phyloP scores from a whole-genome alignment of 2,113 vertebrate genomes.

The Felis chaus region DNA sequence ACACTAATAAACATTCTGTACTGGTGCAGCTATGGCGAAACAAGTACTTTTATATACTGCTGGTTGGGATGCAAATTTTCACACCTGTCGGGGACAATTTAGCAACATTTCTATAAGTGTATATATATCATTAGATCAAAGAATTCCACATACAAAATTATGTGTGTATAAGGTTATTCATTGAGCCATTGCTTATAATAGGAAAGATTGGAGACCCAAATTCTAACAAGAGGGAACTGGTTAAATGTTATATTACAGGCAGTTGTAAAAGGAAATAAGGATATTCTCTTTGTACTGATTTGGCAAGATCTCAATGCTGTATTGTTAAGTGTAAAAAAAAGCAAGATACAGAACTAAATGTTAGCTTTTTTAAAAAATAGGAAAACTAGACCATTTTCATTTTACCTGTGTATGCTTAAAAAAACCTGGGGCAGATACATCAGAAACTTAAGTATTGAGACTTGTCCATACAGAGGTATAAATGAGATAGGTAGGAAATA shows the following conservation, averaged over 20 bases:
- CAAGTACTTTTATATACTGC: background rate
- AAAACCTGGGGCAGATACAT: background rate
- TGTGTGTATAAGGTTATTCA: background rate
- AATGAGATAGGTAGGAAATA: background rate
- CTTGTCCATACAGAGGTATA: background rate
- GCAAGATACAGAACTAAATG: background rate
- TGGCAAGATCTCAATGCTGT: background rate
- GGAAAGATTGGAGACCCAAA: background rate
- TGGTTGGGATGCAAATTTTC: background rate
- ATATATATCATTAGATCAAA: background rate
- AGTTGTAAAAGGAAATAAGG: background rate
- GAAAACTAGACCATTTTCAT: background rate
- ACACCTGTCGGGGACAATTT: background rate
- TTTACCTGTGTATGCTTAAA: background rate
- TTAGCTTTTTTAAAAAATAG: background rate
- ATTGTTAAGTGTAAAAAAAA: background rate
- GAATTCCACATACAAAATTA: background rate
- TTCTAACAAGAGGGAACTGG: background rate
- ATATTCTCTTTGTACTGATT: background rate
- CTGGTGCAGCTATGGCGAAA: background rate
- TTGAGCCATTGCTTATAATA: background rate
- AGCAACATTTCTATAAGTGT: background rate
- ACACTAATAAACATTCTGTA: background rate
- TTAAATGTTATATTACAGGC: background rate
- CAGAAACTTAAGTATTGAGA: background rate